Evolutionary conservation across 2,113 vertebrate species (phyloP).

Genomic region (Laterallus jamaicensis): DNA sequence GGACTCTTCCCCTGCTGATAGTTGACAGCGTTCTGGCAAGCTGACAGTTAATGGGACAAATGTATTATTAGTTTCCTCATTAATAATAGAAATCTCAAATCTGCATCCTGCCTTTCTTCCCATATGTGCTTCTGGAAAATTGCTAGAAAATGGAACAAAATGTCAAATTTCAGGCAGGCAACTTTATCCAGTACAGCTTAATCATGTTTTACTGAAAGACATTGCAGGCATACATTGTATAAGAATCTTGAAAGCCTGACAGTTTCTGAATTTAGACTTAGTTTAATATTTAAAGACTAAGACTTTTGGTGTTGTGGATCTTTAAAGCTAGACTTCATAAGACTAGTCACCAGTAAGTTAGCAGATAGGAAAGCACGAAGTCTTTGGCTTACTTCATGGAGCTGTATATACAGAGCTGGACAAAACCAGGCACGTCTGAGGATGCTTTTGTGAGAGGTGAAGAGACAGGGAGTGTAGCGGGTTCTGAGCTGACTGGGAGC

Average conservation of each 20-base stretch:
- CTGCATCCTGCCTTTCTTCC: background rate
- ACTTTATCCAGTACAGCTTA: background rate
- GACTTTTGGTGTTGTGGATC: background rate
- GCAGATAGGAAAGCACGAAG: background rate
- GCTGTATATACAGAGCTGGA: background rate
- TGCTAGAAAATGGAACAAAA: slow-evolving; percentile 25
- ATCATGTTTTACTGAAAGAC: background rate
- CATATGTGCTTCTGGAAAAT: background rate
- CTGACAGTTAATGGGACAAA: slow-evolving; percentile 1
- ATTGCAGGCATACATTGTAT: background rate
- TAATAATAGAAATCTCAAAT: slow-evolving; percentile 32
- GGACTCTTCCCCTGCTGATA: background rate
- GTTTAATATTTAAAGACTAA: slow-evolving; percentile 2
- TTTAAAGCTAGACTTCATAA: background rate
- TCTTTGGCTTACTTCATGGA: background rate
- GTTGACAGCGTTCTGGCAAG: background rate
- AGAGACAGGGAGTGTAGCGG: accelerated
- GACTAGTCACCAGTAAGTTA: background rate
- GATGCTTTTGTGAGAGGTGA: background rate
- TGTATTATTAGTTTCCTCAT: slow-evolving; percentile 12
- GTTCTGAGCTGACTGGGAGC: background rate
- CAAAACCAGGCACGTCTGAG: background rate
- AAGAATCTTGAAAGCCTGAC: slow-evolving; percentile 5
- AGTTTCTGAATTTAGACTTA: slow-evolving; percentile 18
- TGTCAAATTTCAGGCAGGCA: background rate